These are phyloP conservation scores for Heliconius ismenius DNA, from an alignment of 2,888 invertebrate species.

Conservation along the genomic window DNA sequence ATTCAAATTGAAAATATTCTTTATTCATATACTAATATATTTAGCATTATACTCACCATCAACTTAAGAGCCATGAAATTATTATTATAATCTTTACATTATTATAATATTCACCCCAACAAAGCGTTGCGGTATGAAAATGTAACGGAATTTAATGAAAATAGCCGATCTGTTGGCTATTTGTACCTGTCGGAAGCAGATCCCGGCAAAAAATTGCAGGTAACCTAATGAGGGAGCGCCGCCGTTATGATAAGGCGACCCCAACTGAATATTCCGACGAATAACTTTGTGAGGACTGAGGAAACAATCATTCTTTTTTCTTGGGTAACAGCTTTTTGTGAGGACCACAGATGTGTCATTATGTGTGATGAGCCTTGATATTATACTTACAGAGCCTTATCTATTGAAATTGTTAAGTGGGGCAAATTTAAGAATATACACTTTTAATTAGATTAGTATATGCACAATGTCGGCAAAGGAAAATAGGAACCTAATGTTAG, in stretches of 20 bases:
- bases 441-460: too few species aligned
- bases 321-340: constrained; percentile 11
- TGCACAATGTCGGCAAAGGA: too few species aligned
- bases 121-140: background rate
- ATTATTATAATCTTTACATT: background rate
- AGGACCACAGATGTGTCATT: background rate
- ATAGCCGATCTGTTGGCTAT: constrained; percentile 29
- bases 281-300: constrained; percentile 24
- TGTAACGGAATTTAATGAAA: constrained; percentile 12
- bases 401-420: background rate
- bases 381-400: background rate
- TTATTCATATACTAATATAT: too few species aligned
- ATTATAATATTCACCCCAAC: background rate
- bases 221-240: constrained; percentile 33
- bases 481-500: too few species aligned
- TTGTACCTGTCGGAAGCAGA: constrained; percentile 37
- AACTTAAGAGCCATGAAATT: background rate
- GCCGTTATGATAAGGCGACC: constrained; percentile 33
- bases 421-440: background rate
- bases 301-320: constrained; percentile 28
- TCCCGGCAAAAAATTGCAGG: constrained; percentile 36
- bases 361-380: background rate
- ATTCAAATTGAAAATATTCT: too few species aligned
- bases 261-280: constrained; percentile 19
- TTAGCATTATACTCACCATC: too few species aligned